A percentile compares a stretch with the other conserved stretches of the same genome.
phyloP scores from a whole-genome alignment of 2,888 invertebrate genomes.

The Noctua janthina region DNA sequence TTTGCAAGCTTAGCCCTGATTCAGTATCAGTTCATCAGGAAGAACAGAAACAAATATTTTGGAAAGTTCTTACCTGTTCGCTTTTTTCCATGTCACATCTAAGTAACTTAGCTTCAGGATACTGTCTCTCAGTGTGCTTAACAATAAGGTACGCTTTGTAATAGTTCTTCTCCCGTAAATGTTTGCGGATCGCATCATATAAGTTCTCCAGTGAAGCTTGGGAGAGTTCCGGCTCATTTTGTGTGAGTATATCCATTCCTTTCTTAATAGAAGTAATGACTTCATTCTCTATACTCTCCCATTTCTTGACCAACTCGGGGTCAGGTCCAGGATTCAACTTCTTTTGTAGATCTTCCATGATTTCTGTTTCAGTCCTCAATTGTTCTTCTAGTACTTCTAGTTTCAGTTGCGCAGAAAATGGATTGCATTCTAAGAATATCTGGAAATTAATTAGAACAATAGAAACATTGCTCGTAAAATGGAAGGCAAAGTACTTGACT shows the following conservation, averaged over 20 bases:
- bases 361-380: constrained; percentile 90
- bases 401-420: constrained; percentile 94
- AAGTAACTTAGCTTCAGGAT: constrained; percentile 86
- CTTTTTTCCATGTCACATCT: constrained; percentile 87
- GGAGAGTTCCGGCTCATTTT: constrained; percentile 86
- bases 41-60: neutral
- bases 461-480: neutral
- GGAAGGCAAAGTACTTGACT: neutral
- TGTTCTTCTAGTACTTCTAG: constrained; percentile 90
- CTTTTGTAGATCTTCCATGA: constrained; percentile 91
- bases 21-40: neutral
- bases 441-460: constrained; percentile 66
- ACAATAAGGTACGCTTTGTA: constrained; percentile 88
- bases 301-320: constrained; percentile 86
- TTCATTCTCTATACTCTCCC: constrained; percentile 89
- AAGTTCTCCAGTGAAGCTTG: constrained; percentile 85
- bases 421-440: constrained; percentile 95
- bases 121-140: constrained; percentile 86
- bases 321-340: constrained; percentile 86
- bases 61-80: constrained; percentile 81
- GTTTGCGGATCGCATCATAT: constrained; percentile 84
- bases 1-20: neutral
- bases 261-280: constrained; percentile 87
- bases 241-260: constrained; percentile 85
- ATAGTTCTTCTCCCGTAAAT: constrained; percentile 86